Evolutionary conservation across 1,140 invertebrate species (phyloP), one percentile per base, ranked within the genome.

Genomic region (Colletes latitarsis): DNA sequence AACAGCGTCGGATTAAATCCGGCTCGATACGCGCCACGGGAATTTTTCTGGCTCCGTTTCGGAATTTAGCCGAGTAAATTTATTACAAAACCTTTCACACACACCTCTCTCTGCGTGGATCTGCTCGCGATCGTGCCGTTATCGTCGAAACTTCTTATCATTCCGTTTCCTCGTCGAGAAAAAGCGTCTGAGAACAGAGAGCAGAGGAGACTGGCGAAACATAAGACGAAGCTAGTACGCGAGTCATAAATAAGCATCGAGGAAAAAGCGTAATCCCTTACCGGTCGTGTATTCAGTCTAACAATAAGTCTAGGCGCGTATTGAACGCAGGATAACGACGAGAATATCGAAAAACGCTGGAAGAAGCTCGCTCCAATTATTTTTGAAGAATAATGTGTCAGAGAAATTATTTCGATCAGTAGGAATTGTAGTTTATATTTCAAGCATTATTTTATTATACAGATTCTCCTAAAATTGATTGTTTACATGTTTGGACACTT

Each of bases 211-310:
- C 62, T 57, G 39, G 43, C 30, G 30, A 30, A 30, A 30, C 30
- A 30, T 30, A 30, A 30, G 30, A 30, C 30, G 30, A 30, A 30
- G 30, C 0, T 30, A 30, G 30, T 41, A 79, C 52, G 53, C 52
- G 80, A 78, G 53, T 67, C 53, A 78, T 82, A 82, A 78, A 82
- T 82, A 70, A 82, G 68, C 74, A 71, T 77, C 60, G 75, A n/a
- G 60, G 68, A 78, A 78, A 82, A 81, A 81, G 55, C 64, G 55
- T 81, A 81, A 81, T 81, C 79, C 64, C 73, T 76, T 81, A 70
- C 76, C 79, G 73, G 76, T 81, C 76, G 73, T 69, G 73, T 81
- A 81, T 68, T 68, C 64, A 62, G 71, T 52, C 70, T 74, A 80
- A 64, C 77, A 73, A 80, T 80, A 80, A 67, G 43, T 6, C 43